A percentile compares a stretch with the other conserved stretches of the same genome.
Conservation (phyloP, 2,888 invertebrate genomes). For the Litoditis marina region DNA sequence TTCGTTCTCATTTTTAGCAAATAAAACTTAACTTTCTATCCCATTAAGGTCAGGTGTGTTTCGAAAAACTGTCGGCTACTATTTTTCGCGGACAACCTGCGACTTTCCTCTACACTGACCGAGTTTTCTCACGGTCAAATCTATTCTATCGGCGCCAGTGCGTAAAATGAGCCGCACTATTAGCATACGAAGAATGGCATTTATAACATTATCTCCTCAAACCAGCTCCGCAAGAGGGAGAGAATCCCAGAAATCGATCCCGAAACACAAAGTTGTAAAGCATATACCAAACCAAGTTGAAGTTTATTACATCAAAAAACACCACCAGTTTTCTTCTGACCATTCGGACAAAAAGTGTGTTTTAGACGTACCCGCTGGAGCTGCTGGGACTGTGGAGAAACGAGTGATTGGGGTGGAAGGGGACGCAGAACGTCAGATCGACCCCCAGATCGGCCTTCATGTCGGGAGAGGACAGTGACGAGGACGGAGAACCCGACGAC, state of each 20-base stretch:
- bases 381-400: slow-evolving; percentile 35
- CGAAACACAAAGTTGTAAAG: neutral
- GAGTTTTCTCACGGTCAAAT: too few species aligned
- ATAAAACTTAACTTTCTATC: too few species aligned
- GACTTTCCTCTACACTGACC: too few species aligned
- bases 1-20: too few species aligned
- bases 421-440: slow-evolving; percentile 28
- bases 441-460: slow-evolving; percentile 40
- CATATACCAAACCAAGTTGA: neutral
- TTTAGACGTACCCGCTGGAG: slow-evolving; percentile 31
- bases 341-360: neutral
- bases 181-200: too few species aligned
- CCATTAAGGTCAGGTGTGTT: too few species aligned
- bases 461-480: slow-evolving; percentile 42
- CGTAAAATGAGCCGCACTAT: too few species aligned
- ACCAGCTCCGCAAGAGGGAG: neutral
- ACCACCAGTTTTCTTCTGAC: neutral
- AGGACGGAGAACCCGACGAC: slow-evolving; percentile 43
- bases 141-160: too few species aligned
- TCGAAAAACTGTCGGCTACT: too few species aligned
- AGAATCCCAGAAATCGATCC: neutral
- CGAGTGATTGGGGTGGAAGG: slow-evolving; percentile 19
- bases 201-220: too few species aligned
- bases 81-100: too few species aligned
- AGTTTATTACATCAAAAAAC: neutral